Base-by-base conservation (phyloP, 2,797 vertebrate species). In the Ispidina lecontei region DNA sequence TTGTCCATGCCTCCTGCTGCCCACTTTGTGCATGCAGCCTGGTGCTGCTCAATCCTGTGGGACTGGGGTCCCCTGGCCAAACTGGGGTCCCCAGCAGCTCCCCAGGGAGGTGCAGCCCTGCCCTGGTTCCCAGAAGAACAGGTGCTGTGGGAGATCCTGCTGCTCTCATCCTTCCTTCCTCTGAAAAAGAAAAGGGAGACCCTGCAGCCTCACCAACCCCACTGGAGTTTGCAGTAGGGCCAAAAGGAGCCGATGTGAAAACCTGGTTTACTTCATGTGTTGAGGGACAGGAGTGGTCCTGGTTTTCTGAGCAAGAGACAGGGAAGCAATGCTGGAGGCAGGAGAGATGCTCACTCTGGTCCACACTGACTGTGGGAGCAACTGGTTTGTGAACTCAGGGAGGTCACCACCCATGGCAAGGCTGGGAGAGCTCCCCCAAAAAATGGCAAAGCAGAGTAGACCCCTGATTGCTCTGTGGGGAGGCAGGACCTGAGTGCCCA, bases 71-170 rank as follows among this genome's bases (percentile, higher is more conserved):
- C 26, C 58, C 22, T 1, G 8, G 20, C 23, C 29, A 14, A 3
- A 0, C 20, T 23, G 7, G 49, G 18, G 6, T 26, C 16, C 22
- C 23, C 1, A 0, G 65, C 33, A 59, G 33, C 54, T 84, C 29
- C 46, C 46, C 21, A 17, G 65, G 20, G 35, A 39, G 35, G 33
- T 16, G 29, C 1, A 7, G 23, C 28, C 39, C 15, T 69, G 70
- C 12, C 18, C 33, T 4, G 0, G 33, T 29, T 49, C 14, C 41
- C 49, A 9, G 33, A 71, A 25, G 23, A 3, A 0, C 0, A 0
- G 17, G 33, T 14, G 12, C 3, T 13, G 33, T 5, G 1, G 4
- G 6, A 55, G 13, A 26, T 41, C 12, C 37, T 12, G 0, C 22
- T 31, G 54, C 43, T 56, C 51, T 44, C n/a, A 43, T 26, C 14